phyloP scores from a whole-genome alignment of 2,113 vertebrate genomes.

The Mesembrinibis cayennensis region DNA sequence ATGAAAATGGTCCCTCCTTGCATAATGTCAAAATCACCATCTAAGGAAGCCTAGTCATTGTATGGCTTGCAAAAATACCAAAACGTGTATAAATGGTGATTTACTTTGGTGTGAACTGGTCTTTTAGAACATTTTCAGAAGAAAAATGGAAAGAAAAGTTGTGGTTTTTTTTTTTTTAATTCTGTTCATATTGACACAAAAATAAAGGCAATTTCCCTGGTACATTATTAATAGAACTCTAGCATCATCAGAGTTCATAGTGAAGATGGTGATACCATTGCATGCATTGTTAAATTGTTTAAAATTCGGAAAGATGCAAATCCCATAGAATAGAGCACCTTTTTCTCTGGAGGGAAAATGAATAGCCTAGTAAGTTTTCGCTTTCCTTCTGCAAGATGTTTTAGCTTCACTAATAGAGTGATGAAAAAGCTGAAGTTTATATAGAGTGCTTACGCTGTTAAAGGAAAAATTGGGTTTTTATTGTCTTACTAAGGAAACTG shows the following conservation, averaged over 20 bases:
- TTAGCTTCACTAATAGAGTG: not conserved
- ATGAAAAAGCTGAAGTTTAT: not conserved
- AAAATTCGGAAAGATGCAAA: not conserved
- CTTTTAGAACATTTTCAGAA: constrained; percentile 32
- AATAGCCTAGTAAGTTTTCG: not conserved
- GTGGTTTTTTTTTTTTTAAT: too few relatives aligned
- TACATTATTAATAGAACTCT: not conserved
- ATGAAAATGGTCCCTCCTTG: constrained; percentile 70
- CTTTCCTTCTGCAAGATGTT: not conserved
- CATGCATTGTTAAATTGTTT: not conserved
- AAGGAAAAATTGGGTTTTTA: constrained; percentile 11
- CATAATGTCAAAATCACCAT: constrained; percentile 65
- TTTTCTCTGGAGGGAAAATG: constrained; percentile 11
- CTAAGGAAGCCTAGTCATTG: constrained; percentile 33
- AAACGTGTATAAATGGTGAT: not conserved
- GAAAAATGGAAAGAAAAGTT: not conserved
- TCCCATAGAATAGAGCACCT: not conserved
- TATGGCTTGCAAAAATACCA: constrained; percentile 47
- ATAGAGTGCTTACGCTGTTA: not conserved
- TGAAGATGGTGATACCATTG: not conserved
- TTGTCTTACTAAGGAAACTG: constrained; percentile 9
- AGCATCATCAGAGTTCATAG: not conserved
- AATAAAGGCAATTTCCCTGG: not conserved
- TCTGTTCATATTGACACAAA: not conserved
- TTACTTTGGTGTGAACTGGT: constrained; percentile 24